Percentiles rank a stretch among this genome's conserved stretches.
Evolutionary conservation across 2,888 invertebrate genomes (phyloP).

Genomic region (Acanthosoma haemorrhoidale): DNA sequence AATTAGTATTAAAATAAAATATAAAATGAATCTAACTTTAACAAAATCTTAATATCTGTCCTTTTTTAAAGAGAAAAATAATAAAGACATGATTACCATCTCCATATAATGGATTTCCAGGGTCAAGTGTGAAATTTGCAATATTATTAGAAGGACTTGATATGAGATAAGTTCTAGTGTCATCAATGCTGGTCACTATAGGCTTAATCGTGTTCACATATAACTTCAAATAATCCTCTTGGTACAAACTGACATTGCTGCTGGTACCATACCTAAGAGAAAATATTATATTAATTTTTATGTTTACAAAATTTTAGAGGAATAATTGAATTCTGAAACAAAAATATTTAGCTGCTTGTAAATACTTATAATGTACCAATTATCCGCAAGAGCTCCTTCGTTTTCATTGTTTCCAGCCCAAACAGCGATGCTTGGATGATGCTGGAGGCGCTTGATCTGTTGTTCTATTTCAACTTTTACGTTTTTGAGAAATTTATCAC

Average conservation of each 20-base stretch:
- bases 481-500: slow-evolving; percentile 62
- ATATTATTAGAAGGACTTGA: slow-evolving; percentile 91
- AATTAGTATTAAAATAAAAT: too few relatives aligned
- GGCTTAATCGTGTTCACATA: slow-evolving; percentile 72
- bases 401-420: slow-evolving; percentile 98
- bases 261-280: slow-evolving; percentile 53
- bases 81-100: slow-evolving; percentile 58
- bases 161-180: slow-evolving; percentile 63
- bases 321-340: too few relatives aligned
- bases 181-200: slow-evolving; percentile 58
- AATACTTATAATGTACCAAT: slow-evolving; percentile 61
- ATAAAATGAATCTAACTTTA: too few relatives aligned
- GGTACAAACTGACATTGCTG: slow-evolving; percentile 53
- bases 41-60: too few relatives aligned
- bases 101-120: slow-evolving; percentile 73
- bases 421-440: slow-evolving; percentile 79
- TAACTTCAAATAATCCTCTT: slow-evolving; percentile 71
- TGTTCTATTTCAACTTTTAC: slow-evolving; percentile 72
- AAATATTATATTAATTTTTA: too few relatives aligned
- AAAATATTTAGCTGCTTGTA: too few relatives aligned
- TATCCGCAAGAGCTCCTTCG: slow-evolving; percentile 75
- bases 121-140: slow-evolving; percentile 66
- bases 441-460: slow-evolving; percentile 73
- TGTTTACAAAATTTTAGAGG: too few relatives aligned
- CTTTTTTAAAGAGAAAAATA: background rate